phyloP scores from a whole-genome alignment of 2,113 vertebrate species.

The Limnothrissa miodon region DNA sequence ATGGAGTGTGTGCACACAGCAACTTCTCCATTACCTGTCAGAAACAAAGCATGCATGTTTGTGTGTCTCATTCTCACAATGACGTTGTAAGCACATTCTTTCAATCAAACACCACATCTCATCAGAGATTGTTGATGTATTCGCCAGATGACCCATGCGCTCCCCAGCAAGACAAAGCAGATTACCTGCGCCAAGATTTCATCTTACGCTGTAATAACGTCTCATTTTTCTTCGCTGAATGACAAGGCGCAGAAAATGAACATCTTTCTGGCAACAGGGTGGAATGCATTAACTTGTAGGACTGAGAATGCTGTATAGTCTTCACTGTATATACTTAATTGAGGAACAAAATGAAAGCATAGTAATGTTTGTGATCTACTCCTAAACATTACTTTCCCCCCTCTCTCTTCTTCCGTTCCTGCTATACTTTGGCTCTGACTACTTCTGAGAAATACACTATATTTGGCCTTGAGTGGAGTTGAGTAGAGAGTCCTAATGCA shows the following conservation, averaged over 20 bases:
- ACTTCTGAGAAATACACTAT: not conserved
- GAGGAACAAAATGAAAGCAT: not conserved
- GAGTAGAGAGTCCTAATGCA: not conserved
- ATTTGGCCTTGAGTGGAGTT: not conserved
- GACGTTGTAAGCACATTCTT: conserved; percentile 28
- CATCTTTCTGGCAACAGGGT: conserved; percentile 25
- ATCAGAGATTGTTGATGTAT: conserved; percentile 50
- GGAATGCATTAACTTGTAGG: not conserved
- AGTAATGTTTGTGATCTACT: not conserved
- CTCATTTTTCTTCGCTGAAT: conserved; percentile 47
- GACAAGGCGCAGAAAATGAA: conserved; percentile 36
- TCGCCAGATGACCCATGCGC: conserved; percentile 34
- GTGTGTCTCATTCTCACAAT: conserved; percentile 43
- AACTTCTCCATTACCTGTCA: not conserved
- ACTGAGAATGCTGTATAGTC: not conserved
- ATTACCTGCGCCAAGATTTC: conserved; percentile 57
- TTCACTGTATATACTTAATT: not conserved
- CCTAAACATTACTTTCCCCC: not conserved
- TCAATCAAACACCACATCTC: conserved; percentile 40
- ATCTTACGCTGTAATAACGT: conserved; percentile 53
- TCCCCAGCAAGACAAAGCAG: conserved; percentile 57
- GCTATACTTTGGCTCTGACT: not conserved
- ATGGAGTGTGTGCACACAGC: not conserved
- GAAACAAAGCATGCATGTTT: not conserved
- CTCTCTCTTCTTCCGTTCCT: not conserved